Percentiles rank a stretch among this genome's conserved stretches.
Evolutionary conservation across 2,888 invertebrate genomes (phyloP).

Genomic region (Eristalis tenax): DNA sequence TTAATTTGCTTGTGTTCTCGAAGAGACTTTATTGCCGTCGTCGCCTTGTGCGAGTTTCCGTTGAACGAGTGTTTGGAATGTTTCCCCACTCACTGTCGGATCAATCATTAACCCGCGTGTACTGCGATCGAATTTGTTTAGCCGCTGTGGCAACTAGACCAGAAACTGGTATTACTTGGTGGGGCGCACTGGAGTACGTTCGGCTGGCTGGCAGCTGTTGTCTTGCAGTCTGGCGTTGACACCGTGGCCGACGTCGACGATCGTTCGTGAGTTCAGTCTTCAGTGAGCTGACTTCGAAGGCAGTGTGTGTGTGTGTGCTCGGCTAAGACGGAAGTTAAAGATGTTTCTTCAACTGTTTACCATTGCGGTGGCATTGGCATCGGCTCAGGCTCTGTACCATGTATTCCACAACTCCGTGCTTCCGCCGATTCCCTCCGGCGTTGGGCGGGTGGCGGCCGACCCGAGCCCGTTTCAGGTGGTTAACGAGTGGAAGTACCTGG

Average conservation of each 20-base stretch:
- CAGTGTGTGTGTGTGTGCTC: neutral
- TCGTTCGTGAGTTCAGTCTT: neutral
- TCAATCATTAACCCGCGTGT: constrained; percentile 1
- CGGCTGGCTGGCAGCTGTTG: neutral
- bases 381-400: neutral
- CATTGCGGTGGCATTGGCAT: neutral
- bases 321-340: neutral
- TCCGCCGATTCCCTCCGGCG: neutral
- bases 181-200: constrained; percentile 12
- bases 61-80: neutral
- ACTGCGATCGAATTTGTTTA: constrained; percentile 15
- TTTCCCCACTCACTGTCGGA: neutral
- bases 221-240: neutral
- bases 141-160: constrained; percentile 16
- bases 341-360: neutral
- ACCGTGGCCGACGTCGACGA: neutral
- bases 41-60: neutral
- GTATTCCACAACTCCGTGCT: neutral
- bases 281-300: neutral
- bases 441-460: neutral
- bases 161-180: constrained; percentile 46
- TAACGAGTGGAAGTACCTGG: constrained; percentile 89
- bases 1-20: neutral
- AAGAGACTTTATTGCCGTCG: neutral
- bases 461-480: constrained; percentile 80